These are phyloP conservation scores for Antigone vipio DNA, from an alignment of 2,113 vertebrate genomes.

Conservation along the genomic window DNA sequence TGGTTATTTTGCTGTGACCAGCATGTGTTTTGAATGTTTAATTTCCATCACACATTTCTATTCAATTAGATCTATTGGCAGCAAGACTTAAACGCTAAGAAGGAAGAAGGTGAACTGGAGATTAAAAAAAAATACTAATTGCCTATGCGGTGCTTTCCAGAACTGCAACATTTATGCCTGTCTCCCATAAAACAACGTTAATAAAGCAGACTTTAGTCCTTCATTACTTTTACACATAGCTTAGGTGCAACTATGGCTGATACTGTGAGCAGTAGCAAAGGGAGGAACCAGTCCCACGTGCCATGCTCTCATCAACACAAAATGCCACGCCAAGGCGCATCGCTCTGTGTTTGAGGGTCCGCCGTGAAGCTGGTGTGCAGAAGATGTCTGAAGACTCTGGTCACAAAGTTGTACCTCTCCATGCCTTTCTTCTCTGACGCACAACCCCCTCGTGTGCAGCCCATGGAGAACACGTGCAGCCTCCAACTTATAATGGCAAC, in stretches of 20 bases:
- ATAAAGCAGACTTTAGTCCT: neutral
- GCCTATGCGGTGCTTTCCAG: neutral
- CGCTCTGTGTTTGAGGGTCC: neutral
- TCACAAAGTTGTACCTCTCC: neutral
- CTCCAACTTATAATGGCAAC: neutral
- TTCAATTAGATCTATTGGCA: conserved; percentile 20
- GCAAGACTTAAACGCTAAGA: neutral
- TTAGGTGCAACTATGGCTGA: neutral
- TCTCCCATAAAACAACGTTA: neutral
- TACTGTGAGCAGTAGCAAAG: neutral
- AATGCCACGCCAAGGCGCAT: neutral
- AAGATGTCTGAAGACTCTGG: neutral
- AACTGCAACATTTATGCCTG: neutral
- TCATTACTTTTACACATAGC: neutral
- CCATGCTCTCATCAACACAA: neutral
- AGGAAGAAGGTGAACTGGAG: conserved; percentile 1
- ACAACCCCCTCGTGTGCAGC: neutral
- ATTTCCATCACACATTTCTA: conserved; percentile 33
- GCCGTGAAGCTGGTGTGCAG: neutral
- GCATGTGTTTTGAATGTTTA: conserved; percentile 3
- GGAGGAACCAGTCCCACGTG: neutral
- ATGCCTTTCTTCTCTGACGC: neutral
- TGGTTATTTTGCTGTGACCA: conserved; percentile 24
- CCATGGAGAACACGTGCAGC: neutral
- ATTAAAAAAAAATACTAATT: neutral